Evolutionary conservation across 92 coral and sea anemone genomes (phyloP), one percentile per base, ranked within the genome.

Genomic region (Epizoanthus ramosus): DNA sequence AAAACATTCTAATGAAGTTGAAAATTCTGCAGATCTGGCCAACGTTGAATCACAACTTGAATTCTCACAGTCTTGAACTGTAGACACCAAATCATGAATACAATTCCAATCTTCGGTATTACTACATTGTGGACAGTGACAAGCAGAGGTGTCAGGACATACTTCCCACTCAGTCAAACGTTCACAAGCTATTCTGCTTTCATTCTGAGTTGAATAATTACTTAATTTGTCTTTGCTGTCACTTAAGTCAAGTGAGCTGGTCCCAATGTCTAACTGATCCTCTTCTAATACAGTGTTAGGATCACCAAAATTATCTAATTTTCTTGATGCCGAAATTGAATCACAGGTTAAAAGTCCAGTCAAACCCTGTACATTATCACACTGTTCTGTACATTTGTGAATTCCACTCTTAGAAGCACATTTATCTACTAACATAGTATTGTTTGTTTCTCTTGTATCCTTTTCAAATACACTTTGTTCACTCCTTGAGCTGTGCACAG

Each of bases 1-100:
- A 85, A 92, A 93, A 86, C 94, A 91, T 79, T 93, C 94, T 54
- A 93, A 66, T 9, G 97, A 91, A 18, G 90, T 85, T 3, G 97
- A 83, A 8, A 83, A 72, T 31, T 86, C 91, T 47, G 73, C 79
- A 47, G 73, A 60, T 47, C 77, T 74, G 16, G 70, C 41, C 43
- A 80, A 67, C 47, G 69, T 68, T 25, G 71, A n/a, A 50, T 33
- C 68, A 68, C 67, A n/a, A 5, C 5, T 45, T 19, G 18, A 79
- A 56, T 21, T 58, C 43, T 58, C 69, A 13, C n/a, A 24, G 19
- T 19, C 50, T 28, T 59, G 18, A 35, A 60, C 58, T 21, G 41
- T 22, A 16, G 59, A 22, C 71, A 77, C 43, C 15, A 77, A 9
- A 63, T 39, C 43, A 47, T 77, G 82, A 5, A 77, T 16, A 23